A percentile compares a stretch with the other conserved stretches of the same genome.
Conservation (phyloP, 2,797 vertebrate genomes). For the Thalassophryne amazonica region DNA sequence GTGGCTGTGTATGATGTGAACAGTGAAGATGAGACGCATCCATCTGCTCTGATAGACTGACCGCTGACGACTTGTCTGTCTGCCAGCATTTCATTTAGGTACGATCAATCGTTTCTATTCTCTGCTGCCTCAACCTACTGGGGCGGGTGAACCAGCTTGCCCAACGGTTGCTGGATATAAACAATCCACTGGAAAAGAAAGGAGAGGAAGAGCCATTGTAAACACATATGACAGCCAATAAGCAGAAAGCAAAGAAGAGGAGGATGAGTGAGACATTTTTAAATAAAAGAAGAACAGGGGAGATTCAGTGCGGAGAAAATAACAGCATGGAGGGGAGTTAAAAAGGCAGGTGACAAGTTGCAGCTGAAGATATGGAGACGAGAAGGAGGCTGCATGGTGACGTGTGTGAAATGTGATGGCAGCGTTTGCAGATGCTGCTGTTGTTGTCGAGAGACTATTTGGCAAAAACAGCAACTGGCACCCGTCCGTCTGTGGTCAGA, state of each 20-base stretch:
- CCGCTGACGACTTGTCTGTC: conserved; percentile 49
- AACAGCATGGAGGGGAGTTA: background rate
- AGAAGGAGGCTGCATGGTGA: conserved; percentile 13
- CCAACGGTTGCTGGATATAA: conserved; percentile 10
- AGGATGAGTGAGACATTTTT: conserved; percentile 5
- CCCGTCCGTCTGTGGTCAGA: conserved; percentile 19
- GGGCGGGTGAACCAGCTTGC: conserved; percentile 15
- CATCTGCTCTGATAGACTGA: conserved; percentile 57
- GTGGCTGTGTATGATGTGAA: conserved; percentile 27
- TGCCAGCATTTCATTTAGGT: conserved; percentile 52
- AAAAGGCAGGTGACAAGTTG: background rate
- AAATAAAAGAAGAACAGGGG: background rate
- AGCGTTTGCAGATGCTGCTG: conserved; percentile 28
- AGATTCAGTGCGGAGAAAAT: background rate
- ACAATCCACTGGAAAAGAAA: background rate
- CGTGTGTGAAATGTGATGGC: conserved; percentile 32
- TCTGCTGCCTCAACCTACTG: conserved; percentile 24
- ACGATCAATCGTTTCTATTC: conserved; percentile 51
- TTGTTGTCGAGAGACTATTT: conserved; percentile 34
- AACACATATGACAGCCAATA: conserved; percentile 1
- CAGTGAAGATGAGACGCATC: conserved; percentile 27
- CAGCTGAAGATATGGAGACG: background rate
- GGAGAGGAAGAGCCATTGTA: background rate
- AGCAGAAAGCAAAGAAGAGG: background rate
- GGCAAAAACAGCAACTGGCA: conserved; percentile 47